A percentile compares a stretch with the other conserved stretches of the same genome.
Conservation (phyloP, 1,140 invertebrate genomes). For the Pseudomyrmex pallidus region DNA sequence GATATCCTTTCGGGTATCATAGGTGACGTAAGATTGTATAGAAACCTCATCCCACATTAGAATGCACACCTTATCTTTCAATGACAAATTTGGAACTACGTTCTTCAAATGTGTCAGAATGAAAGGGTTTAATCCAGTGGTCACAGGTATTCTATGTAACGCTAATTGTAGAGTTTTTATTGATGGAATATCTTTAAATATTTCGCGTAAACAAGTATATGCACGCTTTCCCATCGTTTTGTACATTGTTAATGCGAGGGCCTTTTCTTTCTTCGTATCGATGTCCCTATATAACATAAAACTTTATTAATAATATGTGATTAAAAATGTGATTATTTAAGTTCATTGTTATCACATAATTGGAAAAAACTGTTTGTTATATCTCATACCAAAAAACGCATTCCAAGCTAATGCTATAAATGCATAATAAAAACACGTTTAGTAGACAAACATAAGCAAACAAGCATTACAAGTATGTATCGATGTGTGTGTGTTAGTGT, state of each 20-base stretch:
- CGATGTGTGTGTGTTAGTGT: too few species aligned
- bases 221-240: conserved; percentile 16
- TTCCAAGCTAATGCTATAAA: too few species aligned
- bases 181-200: not conserved
- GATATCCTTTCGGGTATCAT: not conserved
- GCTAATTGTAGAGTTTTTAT: conserved; percentile 4
- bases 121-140: conserved; percentile 1
- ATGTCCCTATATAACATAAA: not conserved
- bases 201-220: not conserved
- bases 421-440: too few species aligned
- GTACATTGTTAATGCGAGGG: not conserved
- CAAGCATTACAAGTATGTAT: too few species aligned
- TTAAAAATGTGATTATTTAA: too few species aligned
- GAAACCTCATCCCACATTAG: not conserved
- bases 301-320: not conserved
- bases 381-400: too few species aligned
- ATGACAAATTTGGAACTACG: not conserved
- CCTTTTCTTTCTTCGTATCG: not conserved
- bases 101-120: not conserved
- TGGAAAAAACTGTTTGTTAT: too few species aligned
- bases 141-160: not conserved
- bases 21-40: not conserved
- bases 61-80: not conserved
- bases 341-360: too few species aligned
- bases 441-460: too few species aligned